Evolutionary conservation across 1,140 invertebrate genomes (phyloP).

Genomic region (Mamestra configurata): DNA sequence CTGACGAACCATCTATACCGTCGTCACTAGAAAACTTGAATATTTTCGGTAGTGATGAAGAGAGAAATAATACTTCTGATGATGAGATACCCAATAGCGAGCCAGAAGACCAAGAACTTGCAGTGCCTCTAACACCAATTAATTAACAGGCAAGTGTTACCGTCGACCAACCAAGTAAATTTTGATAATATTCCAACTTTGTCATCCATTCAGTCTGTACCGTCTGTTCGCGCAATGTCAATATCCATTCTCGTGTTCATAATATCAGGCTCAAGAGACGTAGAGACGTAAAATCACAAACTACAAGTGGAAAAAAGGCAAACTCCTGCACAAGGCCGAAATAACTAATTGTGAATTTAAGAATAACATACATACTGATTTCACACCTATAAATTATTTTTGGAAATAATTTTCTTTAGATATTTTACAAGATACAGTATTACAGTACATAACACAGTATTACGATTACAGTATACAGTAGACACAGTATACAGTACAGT

Average conservation of each 20-base stretch:
- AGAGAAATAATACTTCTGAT: background rate
- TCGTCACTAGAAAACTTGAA: constrained; percentile 12
- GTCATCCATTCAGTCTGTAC: constrained; percentile 5
- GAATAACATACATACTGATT: background rate
- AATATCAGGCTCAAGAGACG: background rate
- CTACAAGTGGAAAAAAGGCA: background rate
- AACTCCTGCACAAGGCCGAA: background rate
- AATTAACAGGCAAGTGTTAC: no score
- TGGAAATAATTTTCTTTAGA: no score
- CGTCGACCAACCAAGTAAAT: no score
- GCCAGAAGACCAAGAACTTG: no score
- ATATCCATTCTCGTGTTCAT: background rate
- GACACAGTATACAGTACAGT: no score
- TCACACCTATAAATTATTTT: no score
- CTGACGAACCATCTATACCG: background rate
- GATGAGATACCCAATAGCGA: no score
- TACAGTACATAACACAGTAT: no score
- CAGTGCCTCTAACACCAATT: no score
- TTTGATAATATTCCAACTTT: constrained; percentile 15
- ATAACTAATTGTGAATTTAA: constrained; percentile 1
- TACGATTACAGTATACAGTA: no score
- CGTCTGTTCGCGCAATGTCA: background rate
- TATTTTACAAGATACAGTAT: no score
- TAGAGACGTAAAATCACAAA: background rate
- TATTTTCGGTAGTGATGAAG: background rate